phyloP scores from a whole-genome alignment of 2,113 vertebrate species.

The Podarcis muralis region DNA sequence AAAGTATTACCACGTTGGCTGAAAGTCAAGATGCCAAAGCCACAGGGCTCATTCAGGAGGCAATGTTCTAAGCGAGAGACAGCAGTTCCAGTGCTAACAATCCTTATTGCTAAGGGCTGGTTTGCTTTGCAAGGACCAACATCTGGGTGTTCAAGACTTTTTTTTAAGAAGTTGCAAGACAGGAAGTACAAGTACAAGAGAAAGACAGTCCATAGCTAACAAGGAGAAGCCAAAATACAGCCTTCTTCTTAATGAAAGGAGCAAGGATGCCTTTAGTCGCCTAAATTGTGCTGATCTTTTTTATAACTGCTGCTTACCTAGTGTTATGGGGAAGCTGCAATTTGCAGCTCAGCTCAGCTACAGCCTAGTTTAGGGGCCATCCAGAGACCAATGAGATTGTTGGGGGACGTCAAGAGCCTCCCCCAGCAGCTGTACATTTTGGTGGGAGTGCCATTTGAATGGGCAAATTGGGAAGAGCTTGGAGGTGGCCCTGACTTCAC shows the following conservation, averaged over 20 bases:
- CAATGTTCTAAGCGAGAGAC: neutral
- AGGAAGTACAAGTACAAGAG: neutral
- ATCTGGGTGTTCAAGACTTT: neutral
- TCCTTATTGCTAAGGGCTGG: neutral
- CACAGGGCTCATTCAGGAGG: rapidly evolving
- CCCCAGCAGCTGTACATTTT: too few relatives aligned
- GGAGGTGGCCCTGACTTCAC: too few relatives aligned
- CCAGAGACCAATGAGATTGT: too few relatives aligned
- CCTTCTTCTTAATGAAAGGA: neutral
- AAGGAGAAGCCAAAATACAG: neutral
- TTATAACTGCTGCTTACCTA: too few relatives aligned
- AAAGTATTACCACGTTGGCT: slow-evolving; percentile 27
- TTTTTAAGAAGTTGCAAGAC: neutral
- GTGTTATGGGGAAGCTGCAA: too few relatives aligned
- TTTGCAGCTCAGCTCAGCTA: too few relatives aligned
- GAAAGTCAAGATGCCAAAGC: neutral
- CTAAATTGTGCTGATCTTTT: too few relatives aligned
- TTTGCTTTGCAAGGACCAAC: neutral
- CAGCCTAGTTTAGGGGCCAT: too few relatives aligned
- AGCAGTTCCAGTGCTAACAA: rapidly evolving
- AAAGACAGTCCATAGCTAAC: neutral
- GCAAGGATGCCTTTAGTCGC: too few relatives aligned
- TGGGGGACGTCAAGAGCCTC: too few relatives aligned
- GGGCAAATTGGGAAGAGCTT: too few relatives aligned
- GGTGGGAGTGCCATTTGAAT: too few relatives aligned